Evolutionary conservation across 1,140 invertebrate species (phyloP), one percentile per base, ranked within the genome.

Genomic region (Oryzaephilus surinamensis): DNA sequence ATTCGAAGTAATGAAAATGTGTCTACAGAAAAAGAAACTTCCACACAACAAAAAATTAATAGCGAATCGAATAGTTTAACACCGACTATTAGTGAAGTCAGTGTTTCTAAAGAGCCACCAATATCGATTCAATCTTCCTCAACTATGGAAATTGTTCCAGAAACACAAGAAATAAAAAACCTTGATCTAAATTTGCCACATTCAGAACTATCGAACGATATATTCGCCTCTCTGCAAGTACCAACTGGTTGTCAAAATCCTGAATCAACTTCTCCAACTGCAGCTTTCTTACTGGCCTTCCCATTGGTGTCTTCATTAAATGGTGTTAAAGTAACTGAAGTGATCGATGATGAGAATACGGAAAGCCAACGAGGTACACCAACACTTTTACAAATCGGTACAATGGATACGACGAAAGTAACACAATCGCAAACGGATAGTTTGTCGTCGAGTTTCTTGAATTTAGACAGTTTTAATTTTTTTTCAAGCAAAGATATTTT

Each of bases 221-320:
- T 83, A 46, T 75, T 84, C 57, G 78, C 79, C 1, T 74, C 74
- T 5, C 61, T 78, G 33, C 73, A 76, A 55, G 74, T 76, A 12
- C 70, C 73, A 12, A 63, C 70, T 1, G 73, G 70, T 39, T 70
- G 69, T 21, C 71, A 76, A 45, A 73, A 77, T 59, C 66, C 72
- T 1, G 73, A 76, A 51, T 77, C 74, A 6, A 79, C 81, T 45
- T 84, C 81, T 12, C 81, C 81, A 7, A 84, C 80, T 6, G 81
- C 79, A 15, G 81, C 81, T 6, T 83, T 83, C 56, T 59, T 84
- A 12, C 71, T 81, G 59, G 76, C 80, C 6, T 84, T 84, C 50
- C 81, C 81, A 1, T 59, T 84, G 8, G 80, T 84, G 1, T 76
- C 74, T 2, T 69, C 69, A 6, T 35, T 70, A 4, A 71, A 65